A percentile compares a stretch with the other conserved stretches of the same genome.
Evolutionary conservation across 2,797 vertebrate species (phyloP).

Genomic region (Mus caroli): DNA sequence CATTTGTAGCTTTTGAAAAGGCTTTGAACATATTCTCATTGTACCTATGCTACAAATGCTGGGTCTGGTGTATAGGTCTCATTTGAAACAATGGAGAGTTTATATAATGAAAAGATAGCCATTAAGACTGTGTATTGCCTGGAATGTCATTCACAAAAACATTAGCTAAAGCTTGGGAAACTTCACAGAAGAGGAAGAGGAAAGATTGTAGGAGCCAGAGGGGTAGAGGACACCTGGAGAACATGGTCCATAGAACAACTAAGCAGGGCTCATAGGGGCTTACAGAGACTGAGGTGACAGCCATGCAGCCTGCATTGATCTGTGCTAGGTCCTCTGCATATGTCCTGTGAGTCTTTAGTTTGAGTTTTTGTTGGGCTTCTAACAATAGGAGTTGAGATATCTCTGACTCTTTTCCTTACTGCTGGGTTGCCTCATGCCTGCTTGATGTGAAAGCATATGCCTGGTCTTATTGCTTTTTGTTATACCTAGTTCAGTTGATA

Average conservation of each 20-base stretch:
- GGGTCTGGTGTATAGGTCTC: not conserved
- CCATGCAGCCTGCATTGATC: not conserved
- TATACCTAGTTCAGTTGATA: not conserved
- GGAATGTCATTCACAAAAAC: too few species aligned
- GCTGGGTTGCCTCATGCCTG: not conserved
- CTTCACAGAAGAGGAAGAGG: not conserved
- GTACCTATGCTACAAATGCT: not conserved
- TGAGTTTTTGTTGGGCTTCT: not conserved
- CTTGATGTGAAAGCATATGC: not conserved
- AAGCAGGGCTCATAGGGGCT: not conserved
- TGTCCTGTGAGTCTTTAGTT: not conserved
- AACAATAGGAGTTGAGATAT: not conserved
- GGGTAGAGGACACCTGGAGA: not conserved
- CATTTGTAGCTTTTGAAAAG: not conserved
- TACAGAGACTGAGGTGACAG: not conserved
- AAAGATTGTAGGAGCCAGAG: not conserved
- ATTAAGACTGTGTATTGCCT: not conserved
- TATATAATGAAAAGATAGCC: not conserved
- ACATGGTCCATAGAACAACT: not conserved
- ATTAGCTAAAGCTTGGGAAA: not conserved
- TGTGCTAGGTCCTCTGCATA: too few species aligned
- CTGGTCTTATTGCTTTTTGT: not conserved
- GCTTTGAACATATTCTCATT: not conserved
- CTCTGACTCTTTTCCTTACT: not conserved
- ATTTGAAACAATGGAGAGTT: not conserved